Percentiles rank a stretch among this genome's conserved stretches.
phyloP scores from a whole-genome alignment of 2,888 invertebrate species.

The Leptopilina myrica region DNA sequence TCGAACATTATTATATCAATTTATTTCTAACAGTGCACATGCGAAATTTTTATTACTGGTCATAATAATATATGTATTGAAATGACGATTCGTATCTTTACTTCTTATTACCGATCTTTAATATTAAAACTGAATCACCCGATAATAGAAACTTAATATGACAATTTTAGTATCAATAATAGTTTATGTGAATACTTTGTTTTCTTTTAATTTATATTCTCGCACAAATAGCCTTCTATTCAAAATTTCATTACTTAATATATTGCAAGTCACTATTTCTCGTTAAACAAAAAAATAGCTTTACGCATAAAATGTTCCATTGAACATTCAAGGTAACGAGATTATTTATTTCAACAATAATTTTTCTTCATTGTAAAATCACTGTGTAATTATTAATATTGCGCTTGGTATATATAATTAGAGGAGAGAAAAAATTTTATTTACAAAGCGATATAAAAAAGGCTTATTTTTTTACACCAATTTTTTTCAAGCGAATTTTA shows the following conservation, averaged over 20 bases:
- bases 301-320: not conserved
- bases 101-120: not conserved
- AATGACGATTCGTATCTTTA: conserved; percentile 3
- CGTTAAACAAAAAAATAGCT: not conserved
- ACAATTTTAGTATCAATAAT: conserved; percentile 1
- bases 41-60: not conserved
- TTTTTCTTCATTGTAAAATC: too few relatives aligned
- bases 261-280: not conserved
- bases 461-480: too few relatives aligned
- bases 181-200: not conserved
- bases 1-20: not conserved
- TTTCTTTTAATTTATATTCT: not conserved
- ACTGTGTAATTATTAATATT: too few relatives aligned
- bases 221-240: not conserved
- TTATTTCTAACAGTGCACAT: not conserved
- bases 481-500: too few relatives aligned
- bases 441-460: too few relatives aligned
- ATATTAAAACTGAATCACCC: not conserved
- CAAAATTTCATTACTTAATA: not conserved
- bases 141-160: conserved; percentile 1
- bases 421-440: too few relatives aligned
- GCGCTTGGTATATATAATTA: too few relatives aligned
- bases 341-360: not conserved
- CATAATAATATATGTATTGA: not conserved
- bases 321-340: not conserved